Percentiles rank a stretch among this genome's conserved stretches.
These are phyloP conservation scores for Megalops atlanticus DNA, from an alignment of 2,113 vertebrate species.

Conservation along the genomic window DNA sequence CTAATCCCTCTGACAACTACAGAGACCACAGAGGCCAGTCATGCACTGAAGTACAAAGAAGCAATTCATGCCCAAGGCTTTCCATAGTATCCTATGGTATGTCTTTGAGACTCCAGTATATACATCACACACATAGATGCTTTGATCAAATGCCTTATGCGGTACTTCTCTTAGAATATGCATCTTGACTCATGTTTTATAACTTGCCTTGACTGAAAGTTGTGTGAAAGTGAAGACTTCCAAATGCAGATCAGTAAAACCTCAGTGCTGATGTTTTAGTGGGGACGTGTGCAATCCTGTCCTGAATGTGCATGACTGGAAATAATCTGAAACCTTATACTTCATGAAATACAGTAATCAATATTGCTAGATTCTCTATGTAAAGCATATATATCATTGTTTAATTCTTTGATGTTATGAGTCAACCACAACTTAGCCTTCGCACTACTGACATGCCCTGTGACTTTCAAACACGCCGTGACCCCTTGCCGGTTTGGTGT, in stretches of 20 bases:
- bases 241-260: neutral
- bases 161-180: too few relatives aligned
- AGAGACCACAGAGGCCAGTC: too few relatives aligned
- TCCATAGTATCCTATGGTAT: too few relatives aligned
- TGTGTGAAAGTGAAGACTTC: neutral
- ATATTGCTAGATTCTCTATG: neutral
- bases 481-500: neutral
- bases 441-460: neutral
- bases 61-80: too few relatives aligned
- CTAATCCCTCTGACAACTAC: neutral
- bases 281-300: neutral
- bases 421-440: conserved; percentile 1
- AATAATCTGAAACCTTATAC: neutral
- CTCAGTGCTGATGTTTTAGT: neutral
- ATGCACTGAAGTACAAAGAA: neutral
- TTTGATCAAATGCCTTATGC: too few relatives aligned
- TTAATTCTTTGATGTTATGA: neutral
- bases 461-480: neutral
- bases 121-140: too few relatives aligned
- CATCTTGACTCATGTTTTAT: too few relatives aligned
- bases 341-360: neutral
- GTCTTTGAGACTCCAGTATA: too few relatives aligned
- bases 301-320: neutral
- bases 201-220: neutral
- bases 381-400: neutral